Evolutionary conservation across 2,797 vertebrate species (phyloP).

Genomic region (Chelmon rostratus): DNA sequence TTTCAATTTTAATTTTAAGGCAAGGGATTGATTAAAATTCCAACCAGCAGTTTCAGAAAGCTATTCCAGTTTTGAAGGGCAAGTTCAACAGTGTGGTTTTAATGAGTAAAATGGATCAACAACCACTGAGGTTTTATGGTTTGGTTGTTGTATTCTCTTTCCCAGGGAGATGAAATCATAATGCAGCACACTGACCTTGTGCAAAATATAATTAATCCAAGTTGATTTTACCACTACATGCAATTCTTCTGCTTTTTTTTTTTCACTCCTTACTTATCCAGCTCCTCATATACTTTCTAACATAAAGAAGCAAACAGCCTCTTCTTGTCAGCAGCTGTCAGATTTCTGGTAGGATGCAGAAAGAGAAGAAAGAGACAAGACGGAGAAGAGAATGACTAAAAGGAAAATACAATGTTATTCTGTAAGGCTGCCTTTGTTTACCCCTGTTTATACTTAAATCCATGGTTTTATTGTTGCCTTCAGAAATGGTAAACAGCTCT

Average conservation of each 20-base stretch:
- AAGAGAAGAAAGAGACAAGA: constrained; percentile 13
- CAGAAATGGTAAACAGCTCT: constrained; percentile 39
- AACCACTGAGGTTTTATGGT: constrained; percentile 39
- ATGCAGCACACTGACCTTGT: constrained; percentile 44
- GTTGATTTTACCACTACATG: constrained; percentile 30
- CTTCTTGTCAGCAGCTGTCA: constrained; percentile 29
- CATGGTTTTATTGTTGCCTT: constrained; percentile 54
- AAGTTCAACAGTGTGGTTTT: constrained; percentile 54
- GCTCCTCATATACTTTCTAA: neutral
- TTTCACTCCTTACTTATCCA: neutral
- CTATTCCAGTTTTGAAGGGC: constrained; percentile 51
- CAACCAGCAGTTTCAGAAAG: constrained; percentile 42
- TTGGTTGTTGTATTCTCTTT: constrained; percentile 46
- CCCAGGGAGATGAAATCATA: constrained; percentile 43
- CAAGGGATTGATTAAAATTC: constrained; percentile 57
- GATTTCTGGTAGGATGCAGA: constrained; percentile 16
- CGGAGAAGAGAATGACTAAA: constrained; percentile 11
- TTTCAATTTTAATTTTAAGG: constrained; percentile 37
- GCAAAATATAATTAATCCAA: constrained; percentile 47
- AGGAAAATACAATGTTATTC: constrained; percentile 23
- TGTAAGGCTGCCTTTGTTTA: constrained; percentile 49
- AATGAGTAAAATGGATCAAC: constrained; percentile 55
- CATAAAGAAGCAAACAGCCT: neutral
- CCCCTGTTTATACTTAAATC: constrained; percentile 47
- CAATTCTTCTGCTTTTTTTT: constrained; percentile 24